phyloP scores from a whole-genome alignment of 2,888 invertebrate genomes.

The Mythimna loreyi region DNA sequence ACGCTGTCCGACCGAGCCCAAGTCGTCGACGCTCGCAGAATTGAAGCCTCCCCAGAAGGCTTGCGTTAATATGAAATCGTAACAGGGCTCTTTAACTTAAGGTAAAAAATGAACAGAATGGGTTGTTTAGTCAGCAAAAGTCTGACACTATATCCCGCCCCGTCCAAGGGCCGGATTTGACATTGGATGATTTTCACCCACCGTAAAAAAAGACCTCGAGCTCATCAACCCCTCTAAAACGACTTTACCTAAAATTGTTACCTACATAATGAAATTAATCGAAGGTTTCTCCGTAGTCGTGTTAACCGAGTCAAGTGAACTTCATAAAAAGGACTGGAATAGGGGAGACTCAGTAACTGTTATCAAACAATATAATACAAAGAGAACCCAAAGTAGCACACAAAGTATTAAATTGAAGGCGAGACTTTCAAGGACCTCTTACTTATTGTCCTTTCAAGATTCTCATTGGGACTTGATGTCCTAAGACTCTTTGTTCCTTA shows the following conservation, averaged over 20 bases:
- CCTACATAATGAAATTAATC: background rate
- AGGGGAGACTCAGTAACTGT: background rate
- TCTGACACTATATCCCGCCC: too few species aligned
- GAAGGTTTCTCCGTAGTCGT: background rate
- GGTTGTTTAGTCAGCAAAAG: too few species aligned
- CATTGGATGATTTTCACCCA: too few species aligned
- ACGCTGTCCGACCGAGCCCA: too few species aligned
- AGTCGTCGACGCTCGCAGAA: too few species aligned
- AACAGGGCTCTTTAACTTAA: too few species aligned
- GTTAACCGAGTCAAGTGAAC: background rate
- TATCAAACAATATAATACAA: background rate
- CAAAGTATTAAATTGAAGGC: conserved; percentile 10
- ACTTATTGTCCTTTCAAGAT: conserved; percentile 4
- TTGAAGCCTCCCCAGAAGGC: too few species aligned
- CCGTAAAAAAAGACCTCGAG: too few species aligned
- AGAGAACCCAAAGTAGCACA: background rate
- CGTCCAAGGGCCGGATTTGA: too few species aligned
- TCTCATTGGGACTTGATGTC: too few species aligned
- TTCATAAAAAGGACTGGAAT: background rate
- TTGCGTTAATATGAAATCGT: too few species aligned
- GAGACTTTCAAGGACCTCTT: conserved; percentile 5
- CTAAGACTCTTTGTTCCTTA: background rate
- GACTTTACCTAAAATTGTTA: background rate
- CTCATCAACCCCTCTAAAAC: background rate
- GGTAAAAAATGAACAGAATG: too few species aligned